Base-by-base conservation (phyloP, 1,140 invertebrate genomes). In the Bombus confusus region DNA sequence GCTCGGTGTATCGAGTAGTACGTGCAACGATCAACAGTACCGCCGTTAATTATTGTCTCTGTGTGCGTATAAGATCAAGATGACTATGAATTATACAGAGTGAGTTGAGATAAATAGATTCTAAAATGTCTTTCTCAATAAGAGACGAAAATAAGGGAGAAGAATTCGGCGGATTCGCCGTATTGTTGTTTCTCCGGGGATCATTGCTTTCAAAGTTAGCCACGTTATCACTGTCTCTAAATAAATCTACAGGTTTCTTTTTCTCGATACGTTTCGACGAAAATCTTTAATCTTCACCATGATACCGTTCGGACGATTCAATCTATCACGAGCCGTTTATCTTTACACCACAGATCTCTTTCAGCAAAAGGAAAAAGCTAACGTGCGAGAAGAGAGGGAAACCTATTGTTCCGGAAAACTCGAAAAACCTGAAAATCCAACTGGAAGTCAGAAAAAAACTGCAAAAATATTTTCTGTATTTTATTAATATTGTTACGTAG, bases 21-120 rank as follows among this genome's bases (percentile, higher is more conserved):
- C 34, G 74, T 52, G 72, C 71, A 76, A 83, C 43, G 62, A 68
- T 43, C 39, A 64, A 75, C 80, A 74, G 52, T 64, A 37, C 37
- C 73, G 57, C n/a, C 41, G 28, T 28, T 41, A 47, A 72, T 74
- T 43, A 52, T 68, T 41, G 57, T 59, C 31, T 74, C 10, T 75
- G 64, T 82, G 62, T 83, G 66, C 77, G 37, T 77, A 52, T 37
- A 77, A 77, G 18, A 57, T 69, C 74, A 28, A 78, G 28, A 74
- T 80, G 39, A 25, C 41, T 39, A 66, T 37, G 62, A 77, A 83
- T 76, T 52, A 47, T 82, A 71, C 66, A 62, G 37, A 41, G 52
- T 57, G 57, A 83, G 81, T 78, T 37, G 10, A 15, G 34, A 18
- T 25, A 22, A 22, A 37, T 52, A 52, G 18, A 0, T 52, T 52